Evolutionary conservation across 2,113 vertebrate species (phyloP).

Genomic region (Rhipidura dahli): DNA sequence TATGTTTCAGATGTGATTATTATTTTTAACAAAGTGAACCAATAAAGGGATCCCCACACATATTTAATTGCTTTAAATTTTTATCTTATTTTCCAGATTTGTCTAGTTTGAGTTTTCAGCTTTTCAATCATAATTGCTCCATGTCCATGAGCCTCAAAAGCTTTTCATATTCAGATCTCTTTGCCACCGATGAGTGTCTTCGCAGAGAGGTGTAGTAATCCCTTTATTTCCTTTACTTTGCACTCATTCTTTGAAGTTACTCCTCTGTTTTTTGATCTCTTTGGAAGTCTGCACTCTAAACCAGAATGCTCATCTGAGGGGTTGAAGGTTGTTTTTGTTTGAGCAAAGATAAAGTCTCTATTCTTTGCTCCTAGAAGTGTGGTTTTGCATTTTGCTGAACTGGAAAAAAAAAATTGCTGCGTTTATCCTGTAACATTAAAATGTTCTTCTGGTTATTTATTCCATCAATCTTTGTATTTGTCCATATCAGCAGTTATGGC

Average conservation of each 20-base stretch:
- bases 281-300: neutral
- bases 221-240: neutral
- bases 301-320: neutral
- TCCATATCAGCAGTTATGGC: neutral
- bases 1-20: neutral
- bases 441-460: neutral
- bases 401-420: neutral
- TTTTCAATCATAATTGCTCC: neutral
- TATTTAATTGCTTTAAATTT: neutral
- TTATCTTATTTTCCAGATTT: neutral
- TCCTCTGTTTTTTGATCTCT: neutral
- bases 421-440: neutral
- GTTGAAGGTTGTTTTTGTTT: neutral
- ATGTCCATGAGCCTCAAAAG: neutral
- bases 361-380: neutral
- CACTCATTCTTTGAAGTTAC: neutral
- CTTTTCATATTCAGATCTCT: neutral
- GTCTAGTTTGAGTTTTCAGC: neutral
- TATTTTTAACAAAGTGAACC: neutral
- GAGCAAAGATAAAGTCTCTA: neutral
- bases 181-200: neutral
- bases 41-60: neutral
- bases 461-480: neutral
- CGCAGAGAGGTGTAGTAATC: neutral
- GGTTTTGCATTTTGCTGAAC: neutral